phyloP scores from a whole-genome alignment of 2,888 invertebrate genomes.

The Eupithecia pulchellata region DNA sequence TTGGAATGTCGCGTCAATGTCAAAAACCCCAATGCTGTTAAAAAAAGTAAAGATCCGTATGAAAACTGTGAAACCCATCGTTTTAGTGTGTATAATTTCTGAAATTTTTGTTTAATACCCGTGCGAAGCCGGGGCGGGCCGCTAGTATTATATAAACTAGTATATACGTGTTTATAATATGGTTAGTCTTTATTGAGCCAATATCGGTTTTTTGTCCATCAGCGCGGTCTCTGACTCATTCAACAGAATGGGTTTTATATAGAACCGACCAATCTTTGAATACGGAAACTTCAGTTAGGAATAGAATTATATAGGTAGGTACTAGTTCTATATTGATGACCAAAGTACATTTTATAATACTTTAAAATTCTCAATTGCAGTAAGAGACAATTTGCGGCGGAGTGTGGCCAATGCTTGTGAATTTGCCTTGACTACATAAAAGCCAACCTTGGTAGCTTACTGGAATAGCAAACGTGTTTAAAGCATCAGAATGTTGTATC shows the following conservation, averaged over 20 bases:
- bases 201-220: conserved; percentile 68
- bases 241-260: conserved; percentile 63
- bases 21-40: too few relatives aligned
- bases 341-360: conserved; percentile 42
- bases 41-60: too few relatives aligned
- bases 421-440: conserved; percentile 74
- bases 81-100: too few relatives aligned
- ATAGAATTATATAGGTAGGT: conserved; percentile 50
- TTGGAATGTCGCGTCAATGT: too few relatives aligned
- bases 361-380: conserved; percentile 39
- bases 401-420: conserved; percentile 62
- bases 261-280: conserved; percentile 62
- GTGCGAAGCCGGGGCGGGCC: too few relatives aligned
- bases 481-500: conserved; percentile 31
- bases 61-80: too few relatives aligned
- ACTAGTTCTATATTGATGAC: conserved; percentile 52
- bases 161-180: conserved; percentile 39
- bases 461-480: conserved; percentile 66
- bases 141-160: too few relatives aligned
- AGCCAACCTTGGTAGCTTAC: conserved; percentile 69
- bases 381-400: conserved; percentile 50
- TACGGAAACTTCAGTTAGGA: conserved; percentile 53
- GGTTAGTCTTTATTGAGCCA: conserved; percentile 49
- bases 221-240: conserved; percentile 68
- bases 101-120: too few relatives aligned